A percentile compares a stretch with the other conserved stretches of the same genome.
Evolutionary conservation across 2,888 invertebrate species (phyloP).

Genomic region (Kryphioiulus occultus): DNA sequence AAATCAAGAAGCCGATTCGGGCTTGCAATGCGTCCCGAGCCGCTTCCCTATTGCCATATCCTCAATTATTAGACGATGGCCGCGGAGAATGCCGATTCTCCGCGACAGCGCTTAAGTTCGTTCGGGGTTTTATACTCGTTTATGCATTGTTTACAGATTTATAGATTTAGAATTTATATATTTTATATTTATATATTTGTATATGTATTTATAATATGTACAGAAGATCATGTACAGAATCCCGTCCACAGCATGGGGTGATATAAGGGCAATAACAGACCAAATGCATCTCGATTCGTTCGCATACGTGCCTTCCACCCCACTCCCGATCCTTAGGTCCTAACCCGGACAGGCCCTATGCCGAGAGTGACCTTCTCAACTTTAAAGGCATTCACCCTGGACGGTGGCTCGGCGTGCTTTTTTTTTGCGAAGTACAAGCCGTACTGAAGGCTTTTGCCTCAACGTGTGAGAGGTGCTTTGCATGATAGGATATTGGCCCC

Average conservation of each 20-base stretch:
- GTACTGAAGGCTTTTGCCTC: slow-evolving; percentile 42
- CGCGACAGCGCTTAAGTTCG: background rate
- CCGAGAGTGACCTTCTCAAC: slow-evolving; percentile 18
- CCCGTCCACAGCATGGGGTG: slow-evolving; percentile 36
- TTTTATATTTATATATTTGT: slow-evolving; percentile 47
- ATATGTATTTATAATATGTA: slow-evolving; percentile 47
- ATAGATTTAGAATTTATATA: slow-evolving; percentile 44
- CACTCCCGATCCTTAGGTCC: background rate
- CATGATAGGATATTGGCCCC: slow-evolving; percentile 39
- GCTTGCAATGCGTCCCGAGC: background rate
- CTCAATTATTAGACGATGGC: background rate
- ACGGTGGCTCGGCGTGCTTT: slow-evolving; percentile 28
- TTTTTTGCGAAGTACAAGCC: slow-evolving; percentile 27
- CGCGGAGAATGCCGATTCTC: background rate
- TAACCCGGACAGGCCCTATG: background rate
- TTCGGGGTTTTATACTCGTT: slow-evolving; percentile 5
- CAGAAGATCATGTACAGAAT: slow-evolving; percentile 46
- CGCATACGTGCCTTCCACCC: background rate
- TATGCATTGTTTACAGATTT: slow-evolving; percentile 45
- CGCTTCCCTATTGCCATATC: background rate
- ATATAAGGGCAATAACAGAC: slow-evolving; percentile 44
- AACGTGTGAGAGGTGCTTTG: slow-evolving; percentile 33
- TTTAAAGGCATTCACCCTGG: slow-evolving; percentile 45
- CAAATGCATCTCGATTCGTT: slow-evolving; percentile 34
- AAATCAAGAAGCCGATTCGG: background rate